Percentiles rank a stretch among this genome's conserved stretches.
Conservation (phyloP, 2,113 vertebrate species). For the Ranitomeya variabilis region DNA sequence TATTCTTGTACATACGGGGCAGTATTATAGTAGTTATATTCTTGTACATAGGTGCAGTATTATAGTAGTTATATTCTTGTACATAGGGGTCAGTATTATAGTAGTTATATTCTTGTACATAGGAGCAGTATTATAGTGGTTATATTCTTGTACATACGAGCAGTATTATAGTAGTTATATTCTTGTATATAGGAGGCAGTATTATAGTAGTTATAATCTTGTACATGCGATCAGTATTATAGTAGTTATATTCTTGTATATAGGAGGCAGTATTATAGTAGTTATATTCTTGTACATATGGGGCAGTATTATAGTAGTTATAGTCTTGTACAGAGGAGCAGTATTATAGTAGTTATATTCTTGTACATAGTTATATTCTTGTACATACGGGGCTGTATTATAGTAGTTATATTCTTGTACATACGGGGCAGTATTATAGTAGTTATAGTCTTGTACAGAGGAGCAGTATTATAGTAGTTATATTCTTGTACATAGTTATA, state of each 20-base stretch:
- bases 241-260: background rate
- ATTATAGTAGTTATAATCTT: slow-evolving; percentile 3
- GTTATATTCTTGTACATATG: background rate
- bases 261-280: background rate
- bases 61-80: background rate
- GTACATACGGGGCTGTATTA: background rate
- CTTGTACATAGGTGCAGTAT: background rate
- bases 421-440: background rate
- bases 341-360: slow-evolving; percentile 2
- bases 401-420: slow-evolving; percentile 4
- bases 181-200: background rate
- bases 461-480: no score
- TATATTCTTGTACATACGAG: background rate
- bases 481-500: background rate
- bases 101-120: background rate
- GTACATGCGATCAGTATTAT: background rate
- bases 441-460: no score
- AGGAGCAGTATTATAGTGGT: background rate
- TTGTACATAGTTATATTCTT: slow-evolving; percentile 2
- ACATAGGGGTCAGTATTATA: background rate
- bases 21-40: background rate
- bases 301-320: background rate
- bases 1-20: background rate
- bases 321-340: background rate
- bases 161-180: background rate